Evolutionary conservation across 2,113 vertebrate species (phyloP).

Genomic region (Oreotrochilus melanogaster): DNA sequence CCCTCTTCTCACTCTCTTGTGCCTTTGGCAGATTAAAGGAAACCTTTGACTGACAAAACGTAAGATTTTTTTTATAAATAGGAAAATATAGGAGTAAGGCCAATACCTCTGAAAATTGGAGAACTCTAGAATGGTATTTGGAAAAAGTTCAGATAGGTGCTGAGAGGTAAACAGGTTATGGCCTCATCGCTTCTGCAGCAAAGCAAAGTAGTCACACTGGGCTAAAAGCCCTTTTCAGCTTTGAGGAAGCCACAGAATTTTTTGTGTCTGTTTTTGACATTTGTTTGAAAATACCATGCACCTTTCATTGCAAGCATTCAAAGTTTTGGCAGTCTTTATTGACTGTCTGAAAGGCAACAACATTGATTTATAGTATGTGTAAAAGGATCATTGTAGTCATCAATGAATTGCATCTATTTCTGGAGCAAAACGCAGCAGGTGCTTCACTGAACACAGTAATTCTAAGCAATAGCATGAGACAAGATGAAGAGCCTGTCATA

Average conservation of each 20-base stretch:
- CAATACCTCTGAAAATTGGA: not conserved
- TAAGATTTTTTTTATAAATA: not conserved
- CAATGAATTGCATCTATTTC: not conserved
- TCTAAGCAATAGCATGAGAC: not conserved
- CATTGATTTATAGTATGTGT: not conserved
- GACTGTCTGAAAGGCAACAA: not conserved
- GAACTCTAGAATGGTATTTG: not conserved
- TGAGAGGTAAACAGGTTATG: not conserved
- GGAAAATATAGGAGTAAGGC: not conserved
- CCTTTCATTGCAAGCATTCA: not conserved
- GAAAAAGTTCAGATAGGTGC: not conserved
- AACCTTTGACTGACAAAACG: not conserved
- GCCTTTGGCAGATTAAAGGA: not conserved
- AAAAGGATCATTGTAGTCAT: not conserved
- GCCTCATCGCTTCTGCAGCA: not conserved
- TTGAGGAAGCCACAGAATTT: not conserved
- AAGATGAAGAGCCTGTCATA: not conserved
- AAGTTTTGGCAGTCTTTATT: not conserved
- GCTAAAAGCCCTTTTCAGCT: not conserved
- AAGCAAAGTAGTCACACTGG: not conserved
- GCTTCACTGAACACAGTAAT: not conserved
- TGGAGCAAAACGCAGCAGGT: slow-evolving; percentile 6
- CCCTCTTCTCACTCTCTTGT: not conserved
- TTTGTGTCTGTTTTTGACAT: not conserved
- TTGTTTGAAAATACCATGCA: not conserved